A percentile compares a stretch with the other conserved stretches of the same genome.
phyloP scores from a whole-genome alignment of 1,140 invertebrate genomes.

The Temnothorax curvispinosus region DNA sequence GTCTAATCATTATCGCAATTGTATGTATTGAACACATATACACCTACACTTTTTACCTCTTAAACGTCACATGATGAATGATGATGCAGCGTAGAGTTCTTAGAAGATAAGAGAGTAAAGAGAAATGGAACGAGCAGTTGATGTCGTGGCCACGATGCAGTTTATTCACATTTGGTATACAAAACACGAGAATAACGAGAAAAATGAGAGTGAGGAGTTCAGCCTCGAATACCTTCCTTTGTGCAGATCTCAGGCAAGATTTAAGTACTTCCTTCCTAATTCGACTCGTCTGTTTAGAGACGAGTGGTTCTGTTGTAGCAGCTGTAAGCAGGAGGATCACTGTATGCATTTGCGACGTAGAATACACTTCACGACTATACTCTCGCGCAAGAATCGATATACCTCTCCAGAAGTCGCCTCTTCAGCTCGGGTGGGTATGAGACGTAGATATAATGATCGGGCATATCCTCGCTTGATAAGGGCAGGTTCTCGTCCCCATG shows the following conservation, averaged over 20 bases:
- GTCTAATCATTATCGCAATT: not conserved
- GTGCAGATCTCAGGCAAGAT: slow-evolving; percentile 1
- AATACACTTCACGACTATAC: not conserved
- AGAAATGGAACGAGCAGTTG: not conserved
- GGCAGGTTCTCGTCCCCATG: slow-evolving; percentile 81
- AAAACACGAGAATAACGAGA: slow-evolving; percentile 70
- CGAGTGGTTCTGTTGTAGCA: slow-evolving; percentile 91
- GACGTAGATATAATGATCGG: slow-evolving; percentile 93
- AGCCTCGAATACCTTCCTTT: slow-evolving; percentile 14
- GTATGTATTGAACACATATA: not conserved
- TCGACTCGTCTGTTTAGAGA: slow-evolving; percentile 82
- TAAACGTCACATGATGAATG: not conserved
- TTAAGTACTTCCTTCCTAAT: not conserved
- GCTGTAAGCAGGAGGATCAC: slow-evolving; percentile 86
- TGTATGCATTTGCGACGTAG: slow-evolving; percentile 62
- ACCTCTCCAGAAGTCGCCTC: slow-evolving; percentile 92
- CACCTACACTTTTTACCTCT: not conserved
- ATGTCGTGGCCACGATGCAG: slow-evolving; percentile 63
- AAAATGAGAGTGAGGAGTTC: slow-evolving; percentile 50
- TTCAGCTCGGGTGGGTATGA: slow-evolving; percentile 94
- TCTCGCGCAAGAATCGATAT: slow-evolving; percentile 67
- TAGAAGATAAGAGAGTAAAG: not conserved
- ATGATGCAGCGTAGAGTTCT: not conserved
- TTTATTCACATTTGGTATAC: slow-evolving; percentile 73
- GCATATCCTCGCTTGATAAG: slow-evolving; percentile 77